Evolutionary conservation across 2,888 invertebrate genomes (phyloP).

Genomic region (Drosophila algonquin): DNA sequence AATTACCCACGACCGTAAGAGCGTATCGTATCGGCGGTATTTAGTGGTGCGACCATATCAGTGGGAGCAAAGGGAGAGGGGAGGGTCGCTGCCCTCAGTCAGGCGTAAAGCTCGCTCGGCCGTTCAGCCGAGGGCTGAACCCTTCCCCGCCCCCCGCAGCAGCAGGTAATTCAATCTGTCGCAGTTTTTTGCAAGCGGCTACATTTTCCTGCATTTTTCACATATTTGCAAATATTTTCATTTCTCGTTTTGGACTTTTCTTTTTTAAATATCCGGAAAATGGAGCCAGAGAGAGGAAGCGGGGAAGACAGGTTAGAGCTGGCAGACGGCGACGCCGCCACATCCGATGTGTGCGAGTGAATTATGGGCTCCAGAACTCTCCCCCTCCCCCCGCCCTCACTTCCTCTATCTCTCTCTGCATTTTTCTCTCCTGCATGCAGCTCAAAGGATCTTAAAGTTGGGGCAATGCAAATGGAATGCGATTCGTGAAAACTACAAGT

Average conservation of each 20-base stretch:
- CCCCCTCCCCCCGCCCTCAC: background rate
- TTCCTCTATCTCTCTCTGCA: background rate
- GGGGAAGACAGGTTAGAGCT: slow-evolving; percentile 16
- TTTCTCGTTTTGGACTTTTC: slow-evolving; percentile 50
- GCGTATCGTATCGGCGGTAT: slow-evolving; percentile 43
- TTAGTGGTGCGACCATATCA: slow-evolving; percentile 18
- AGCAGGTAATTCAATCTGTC: slow-evolving; percentile 75
- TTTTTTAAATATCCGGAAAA: slow-evolving; percentile 32
- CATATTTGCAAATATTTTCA: slow-evolving; percentile 75
- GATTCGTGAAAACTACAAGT: background rate
- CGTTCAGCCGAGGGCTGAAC: slow-evolving; percentile 24
- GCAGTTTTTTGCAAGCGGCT: slow-evolving; percentile 52
- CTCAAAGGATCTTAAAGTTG: background rate
- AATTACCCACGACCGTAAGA: slow-evolving; percentile 57
- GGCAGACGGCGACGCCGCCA: slow-evolving; percentile 3
- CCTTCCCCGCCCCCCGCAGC: slow-evolving; percentile 13
- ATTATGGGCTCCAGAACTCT: slow-evolving; percentile 15
- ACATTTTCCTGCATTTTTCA: slow-evolving; percentile 72
- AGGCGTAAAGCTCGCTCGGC: slow-evolving; percentile 43
- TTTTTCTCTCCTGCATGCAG: background rate
- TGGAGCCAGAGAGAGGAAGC: background rate
- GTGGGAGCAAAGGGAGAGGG: too few species aligned
- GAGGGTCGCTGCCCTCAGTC: slow-evolving; percentile 30
- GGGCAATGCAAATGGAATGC: background rate
- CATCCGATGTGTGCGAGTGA: slow-evolving; percentile 32